Percentiles rank a stretch among this genome's conserved stretches.
phyloP scores from a whole-genome alignment of 2,797 vertebrate species.

The Peromyscus attwateri region DNA sequence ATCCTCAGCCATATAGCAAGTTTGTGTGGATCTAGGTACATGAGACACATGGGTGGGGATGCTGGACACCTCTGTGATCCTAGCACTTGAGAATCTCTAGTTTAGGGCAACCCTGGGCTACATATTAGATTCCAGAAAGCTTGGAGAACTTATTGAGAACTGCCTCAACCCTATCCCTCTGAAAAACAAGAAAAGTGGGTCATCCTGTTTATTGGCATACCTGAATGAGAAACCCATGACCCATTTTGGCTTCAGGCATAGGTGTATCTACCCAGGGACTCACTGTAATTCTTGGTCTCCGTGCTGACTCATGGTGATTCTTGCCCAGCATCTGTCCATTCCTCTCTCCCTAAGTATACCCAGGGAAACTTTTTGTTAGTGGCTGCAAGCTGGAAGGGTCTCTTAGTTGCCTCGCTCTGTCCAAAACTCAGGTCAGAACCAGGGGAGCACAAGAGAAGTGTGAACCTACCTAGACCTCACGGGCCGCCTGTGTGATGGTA shows the following conservation, averaged over 20 bases:
- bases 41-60: too few species aligned
- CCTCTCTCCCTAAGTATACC: not conserved
- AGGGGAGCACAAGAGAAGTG: not conserved
- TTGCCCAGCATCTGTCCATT: not conserved
- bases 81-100: not conserved
- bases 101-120: not conserved
- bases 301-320: not conserved
- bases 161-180: not conserved
- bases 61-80: not conserved
- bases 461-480: not conserved
- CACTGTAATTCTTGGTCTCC: not conserved
- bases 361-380: not conserved
- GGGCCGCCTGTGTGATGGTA: not conserved
- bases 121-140: not conserved
- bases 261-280: not conserved
- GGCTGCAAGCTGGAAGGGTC: not conserved
- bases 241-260: not conserved
- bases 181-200: not conserved
- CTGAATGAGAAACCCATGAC: not conserved
- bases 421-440: slow-evolving; percentile 18
- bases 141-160: not conserved
- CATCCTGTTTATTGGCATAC: not conserved
- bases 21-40: not conserved
- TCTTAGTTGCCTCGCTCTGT: not conserved
- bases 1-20: not conserved